phyloP scores from a whole-genome alignment of 2,797 vertebrate genomes.

The Okamejei kenojei region DNA sequence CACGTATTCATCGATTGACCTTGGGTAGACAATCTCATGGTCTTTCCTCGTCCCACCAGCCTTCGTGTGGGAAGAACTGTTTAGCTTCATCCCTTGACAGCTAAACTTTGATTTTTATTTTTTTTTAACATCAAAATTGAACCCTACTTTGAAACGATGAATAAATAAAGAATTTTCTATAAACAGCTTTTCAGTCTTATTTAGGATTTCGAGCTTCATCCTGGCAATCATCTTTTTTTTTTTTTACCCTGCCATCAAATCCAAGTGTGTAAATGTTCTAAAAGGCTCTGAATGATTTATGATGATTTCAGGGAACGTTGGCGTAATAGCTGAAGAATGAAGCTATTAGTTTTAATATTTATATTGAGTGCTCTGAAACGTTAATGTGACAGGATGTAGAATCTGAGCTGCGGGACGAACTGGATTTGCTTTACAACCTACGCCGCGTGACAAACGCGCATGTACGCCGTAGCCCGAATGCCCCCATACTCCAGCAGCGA shows the following conservation, averaged over 20 bases:
- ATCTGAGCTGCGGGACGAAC: constrained; percentile 84
- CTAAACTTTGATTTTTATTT: constrained; percentile 79
- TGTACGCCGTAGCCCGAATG: constrained; percentile 70
- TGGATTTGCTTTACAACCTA: constrained; percentile 77
- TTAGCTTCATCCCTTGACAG: constrained; percentile 71
- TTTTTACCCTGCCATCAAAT: constrained; percentile 81
- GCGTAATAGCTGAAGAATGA: constrained; percentile 97
- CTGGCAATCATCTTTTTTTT: constrained; percentile 67
- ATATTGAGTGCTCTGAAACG: constrained; percentile 99
- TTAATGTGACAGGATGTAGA: constrained; percentile 99
- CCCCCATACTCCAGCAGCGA: constrained; percentile 52
- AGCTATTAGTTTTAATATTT: constrained; percentile 99
- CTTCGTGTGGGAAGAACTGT: constrained; percentile 80
- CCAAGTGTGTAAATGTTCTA: constrained; percentile 99
- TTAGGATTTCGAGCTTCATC: constrained; percentile 78
- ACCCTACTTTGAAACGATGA: constrained; percentile 86
- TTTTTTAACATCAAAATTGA: constrained; percentile 67
- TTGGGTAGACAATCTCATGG: constrained; percentile 82
- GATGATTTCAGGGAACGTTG: constrained; percentile 98
- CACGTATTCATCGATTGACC: constrained; percentile 90
- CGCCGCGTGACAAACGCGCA: constrained; percentile 75
- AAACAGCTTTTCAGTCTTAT: constrained; percentile 98
- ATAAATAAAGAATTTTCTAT: constrained; percentile 98
- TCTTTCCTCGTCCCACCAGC: constrained; percentile 59
- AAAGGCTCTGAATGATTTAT: constrained; percentile 99